Evolutionary conservation across 2,888 invertebrate genomes (phyloP).

Genomic region (Trichogramma evanescens): DNA sequence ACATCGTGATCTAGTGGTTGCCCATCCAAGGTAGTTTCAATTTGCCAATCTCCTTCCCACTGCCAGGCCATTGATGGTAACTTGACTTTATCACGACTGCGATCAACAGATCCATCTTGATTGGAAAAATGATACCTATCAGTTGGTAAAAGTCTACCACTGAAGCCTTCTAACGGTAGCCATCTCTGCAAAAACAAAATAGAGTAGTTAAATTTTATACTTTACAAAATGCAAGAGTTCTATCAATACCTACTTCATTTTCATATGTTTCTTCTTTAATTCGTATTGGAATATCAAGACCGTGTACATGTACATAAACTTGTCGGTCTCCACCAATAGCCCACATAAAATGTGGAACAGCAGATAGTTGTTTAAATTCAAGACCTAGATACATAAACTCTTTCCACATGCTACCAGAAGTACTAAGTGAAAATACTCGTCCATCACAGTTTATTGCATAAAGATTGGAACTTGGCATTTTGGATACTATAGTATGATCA

Average conservation of each 20-base stretch:
- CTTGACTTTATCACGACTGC: constrained; percentile 72
- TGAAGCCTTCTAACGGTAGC: constrained; percentile 85
- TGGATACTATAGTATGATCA: constrained; percentile 8
- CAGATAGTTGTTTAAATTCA: constrained; percentile 82
- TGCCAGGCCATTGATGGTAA: constrained; percentile 93
- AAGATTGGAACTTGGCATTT: constrained; percentile 66
- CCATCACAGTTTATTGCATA: constrained; percentile 85
- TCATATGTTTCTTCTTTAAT: constrained; percentile 87
- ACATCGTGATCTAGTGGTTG: constrained; percentile 82
- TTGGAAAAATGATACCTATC: constrained; percentile 83
- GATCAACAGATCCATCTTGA: constrained; percentile 71
- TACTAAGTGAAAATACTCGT: constrained; percentile 76
- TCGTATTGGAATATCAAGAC: constrained; percentile 81
- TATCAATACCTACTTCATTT: constrained; percentile 61
- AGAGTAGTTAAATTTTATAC: neutral
- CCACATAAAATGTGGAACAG: constrained; percentile 82
- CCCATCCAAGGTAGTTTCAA: constrained; percentile 77
- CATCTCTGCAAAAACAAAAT: constrained; percentile 56
- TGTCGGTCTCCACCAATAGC: constrained; percentile 89
- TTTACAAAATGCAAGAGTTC: neutral
- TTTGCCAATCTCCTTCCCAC: constrained; percentile 92
- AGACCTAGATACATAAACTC: constrained; percentile 79
- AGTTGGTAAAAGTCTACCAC: constrained; percentile 74
- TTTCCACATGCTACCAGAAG: constrained; percentile 75
- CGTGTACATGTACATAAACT: constrained; percentile 85